A percentile compares a stretch with the other conserved stretches of the same genome.
Conservation (phyloP, 2,888 invertebrate species). For the Nomada hirtipes region DNA sequence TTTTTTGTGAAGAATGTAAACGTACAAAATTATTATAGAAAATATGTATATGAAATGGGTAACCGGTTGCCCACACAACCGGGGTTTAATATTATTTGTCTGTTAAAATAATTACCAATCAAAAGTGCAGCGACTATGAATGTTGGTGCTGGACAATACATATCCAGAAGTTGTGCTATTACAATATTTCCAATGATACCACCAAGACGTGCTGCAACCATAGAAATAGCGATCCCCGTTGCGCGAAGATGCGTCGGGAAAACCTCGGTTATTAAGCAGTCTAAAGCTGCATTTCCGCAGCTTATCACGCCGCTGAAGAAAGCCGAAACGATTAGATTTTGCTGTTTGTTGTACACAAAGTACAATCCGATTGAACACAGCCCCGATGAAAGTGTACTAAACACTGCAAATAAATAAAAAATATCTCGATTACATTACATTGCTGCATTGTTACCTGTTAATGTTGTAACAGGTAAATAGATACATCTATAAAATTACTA, state of each 20-base stretch:
- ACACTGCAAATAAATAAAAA: constrained; percentile 86
- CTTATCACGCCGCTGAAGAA: constrained; percentile 95
- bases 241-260: constrained; percentile 96
- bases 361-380: constrained; percentile 93
- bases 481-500: too few relatives aligned
- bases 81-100: neutral
- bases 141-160: constrained; percentile 96
- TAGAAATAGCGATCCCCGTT: constrained; percentile 95
- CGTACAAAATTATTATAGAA: too few relatives aligned
- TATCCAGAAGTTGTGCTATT: constrained; percentile 94
- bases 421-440: neutral
- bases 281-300: constrained; percentile 95
- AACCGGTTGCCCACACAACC: too few relatives aligned
- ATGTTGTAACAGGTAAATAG: neutral
- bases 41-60: too few relatives aligned
- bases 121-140: constrained; percentile 95
- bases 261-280: constrained; percentile 96
- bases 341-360: constrained; percentile 92
- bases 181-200: constrained; percentile 95
- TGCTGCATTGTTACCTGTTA: neutral
- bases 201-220: constrained; percentile 95
- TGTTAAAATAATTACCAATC: constrained; percentile 85
- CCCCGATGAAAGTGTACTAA: constrained; percentile 94
- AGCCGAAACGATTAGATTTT: constrained; percentile 93
- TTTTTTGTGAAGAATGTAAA: too few relatives aligned